Percentiles rank a stretch among this genome's conserved stretches.
These are phyloP conservation scores for Alligator mississippiensis DNA, from an alignment of 2,113 vertebrate genomes.

Conservation along the genomic window DNA sequence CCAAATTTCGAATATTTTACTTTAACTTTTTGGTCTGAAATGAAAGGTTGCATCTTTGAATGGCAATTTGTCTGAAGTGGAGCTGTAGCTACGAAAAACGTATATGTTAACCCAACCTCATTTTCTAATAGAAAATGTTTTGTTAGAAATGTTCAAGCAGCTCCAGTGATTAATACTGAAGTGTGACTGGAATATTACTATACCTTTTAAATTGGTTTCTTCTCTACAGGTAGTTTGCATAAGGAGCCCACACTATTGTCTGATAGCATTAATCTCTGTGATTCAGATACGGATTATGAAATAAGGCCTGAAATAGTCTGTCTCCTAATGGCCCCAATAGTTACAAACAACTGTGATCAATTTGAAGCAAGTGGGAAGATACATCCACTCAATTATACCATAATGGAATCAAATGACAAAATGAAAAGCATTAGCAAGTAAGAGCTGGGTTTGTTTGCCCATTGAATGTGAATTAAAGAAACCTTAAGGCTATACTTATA, in stretches of 20 bases:
- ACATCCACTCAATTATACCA: neutral
- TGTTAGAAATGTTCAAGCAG: neutral
- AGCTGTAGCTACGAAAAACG: neutral
- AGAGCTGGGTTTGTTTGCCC: neutral
- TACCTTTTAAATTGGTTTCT: neutral
- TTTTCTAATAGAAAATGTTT: neutral
- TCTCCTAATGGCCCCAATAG: neutral
- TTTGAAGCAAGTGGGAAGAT: neutral
- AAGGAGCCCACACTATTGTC: neutral
- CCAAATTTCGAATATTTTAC: neutral
- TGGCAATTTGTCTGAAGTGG: neutral
- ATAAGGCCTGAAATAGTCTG: neutral
- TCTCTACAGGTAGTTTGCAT: neutral
- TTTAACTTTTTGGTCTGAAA: neutral
- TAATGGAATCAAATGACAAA: neutral
- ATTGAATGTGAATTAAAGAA: neutral
- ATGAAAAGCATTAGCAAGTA: neutral
- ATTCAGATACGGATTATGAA: neutral
- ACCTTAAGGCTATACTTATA: too few species aligned
- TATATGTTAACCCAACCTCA: neutral
- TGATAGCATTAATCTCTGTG: neutral
- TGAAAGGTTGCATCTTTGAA: neutral
- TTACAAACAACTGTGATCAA: neutral
- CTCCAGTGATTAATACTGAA: neutral
- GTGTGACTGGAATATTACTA: neutral